Evolutionary conservation across 1,140 invertebrate species (phyloP).

Genomic region (Musca vetustissima): DNA sequence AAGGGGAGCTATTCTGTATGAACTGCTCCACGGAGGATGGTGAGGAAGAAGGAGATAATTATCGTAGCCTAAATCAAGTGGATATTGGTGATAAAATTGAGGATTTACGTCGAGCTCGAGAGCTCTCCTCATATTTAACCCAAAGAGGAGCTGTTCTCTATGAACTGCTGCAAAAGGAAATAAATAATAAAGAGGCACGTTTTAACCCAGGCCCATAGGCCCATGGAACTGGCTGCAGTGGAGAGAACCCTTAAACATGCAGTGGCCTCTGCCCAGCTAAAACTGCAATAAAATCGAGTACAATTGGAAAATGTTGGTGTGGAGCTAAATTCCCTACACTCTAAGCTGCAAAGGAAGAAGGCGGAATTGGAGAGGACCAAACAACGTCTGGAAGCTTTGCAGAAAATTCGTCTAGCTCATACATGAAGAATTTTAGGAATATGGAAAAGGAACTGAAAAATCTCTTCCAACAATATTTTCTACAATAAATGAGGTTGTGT

Average conservation of each 20-base stretch:
- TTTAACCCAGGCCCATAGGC: conserved; percentile 71
- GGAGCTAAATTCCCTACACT: conserved; percentile 76
- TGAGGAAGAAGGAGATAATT: conserved; percentile 52
- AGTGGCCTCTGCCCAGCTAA: conserved; percentile 59
- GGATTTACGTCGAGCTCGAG: conserved; percentile 84
- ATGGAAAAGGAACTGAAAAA: conserved; percentile 84
- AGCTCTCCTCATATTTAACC: conserved; percentile 88
- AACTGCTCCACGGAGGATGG: conserved; percentile 81
- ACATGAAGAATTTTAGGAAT: conserved; percentile 92
- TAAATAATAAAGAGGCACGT: conserved; percentile 73
- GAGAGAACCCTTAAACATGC: conserved; percentile 73
- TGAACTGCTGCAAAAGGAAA: conserved; percentile 88
- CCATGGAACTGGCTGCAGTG: conserved; percentile 81
- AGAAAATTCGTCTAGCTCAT: conserved; percentile 96
- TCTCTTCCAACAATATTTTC: conserved; percentile 86
- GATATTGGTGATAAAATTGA: conserved; percentile 66
- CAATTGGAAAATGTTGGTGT: conserved; percentile 50
- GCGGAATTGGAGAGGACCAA: conserved; percentile 89
- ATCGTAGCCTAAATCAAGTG: conserved; percentile 56
- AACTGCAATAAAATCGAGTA: conserved; percentile 38
- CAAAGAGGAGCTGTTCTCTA: conserved; percentile 85
- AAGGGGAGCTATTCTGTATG: conserved; percentile 86
- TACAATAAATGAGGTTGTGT: too few species aligned
- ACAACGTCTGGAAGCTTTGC: conserved; percentile 88
- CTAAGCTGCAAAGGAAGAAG: conserved; percentile 88